Base-by-base conservation (phyloP, 2,113 vertebrate genomes). In the Trichechus manatus region DNA sequence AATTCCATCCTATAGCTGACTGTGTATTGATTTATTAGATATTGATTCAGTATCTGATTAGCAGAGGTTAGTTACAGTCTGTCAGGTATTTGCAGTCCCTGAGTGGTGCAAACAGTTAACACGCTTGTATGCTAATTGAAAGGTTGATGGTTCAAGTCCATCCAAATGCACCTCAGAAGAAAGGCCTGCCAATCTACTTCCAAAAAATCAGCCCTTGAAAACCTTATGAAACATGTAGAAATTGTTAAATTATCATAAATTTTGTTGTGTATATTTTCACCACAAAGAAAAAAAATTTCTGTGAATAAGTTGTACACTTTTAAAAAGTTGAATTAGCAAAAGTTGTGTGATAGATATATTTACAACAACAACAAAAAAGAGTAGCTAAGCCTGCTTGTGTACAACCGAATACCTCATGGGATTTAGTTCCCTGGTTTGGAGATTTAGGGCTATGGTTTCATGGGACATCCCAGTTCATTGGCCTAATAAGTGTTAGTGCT, bases 41-140 rank as follows among this genome's bases (percentile, higher is more conserved):
- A 94, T 90, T 83, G 59, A 87, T 80, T 89, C 82, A 91, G 47
- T 63, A 44, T 90, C 66, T 86, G 39, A 70, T 88, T 90, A 92
- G 61, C 59, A 84, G 56, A 95, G 31, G 82, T 95, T 94, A 75
- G 47, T 75, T 70, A 86, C 20, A 36, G 3, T 90, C 29, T 94
- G n/a, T 94, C 59, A 36, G 66, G 14, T 95, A 2, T 39, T 74
- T 39, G 36, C n/a, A 72, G 27, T 72, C 68, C 33, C 68, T 72
- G 15, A 19, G 68, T 72, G 68, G 68, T n/a, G 31, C 19, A 15
- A 56, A 56, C 53, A 22, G 72, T 74, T 39, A 74, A 74, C 20
- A 23, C 36, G 9, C 36, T 74, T 36, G 31, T 72, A 5, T 20
- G 2, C n/a, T 36, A 15, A 72, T n/a, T 13, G 9, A 20, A 68